phyloP scores from a whole-genome alignment of 2,113 vertebrate genomes.

The Spea multiplicata region DNA sequence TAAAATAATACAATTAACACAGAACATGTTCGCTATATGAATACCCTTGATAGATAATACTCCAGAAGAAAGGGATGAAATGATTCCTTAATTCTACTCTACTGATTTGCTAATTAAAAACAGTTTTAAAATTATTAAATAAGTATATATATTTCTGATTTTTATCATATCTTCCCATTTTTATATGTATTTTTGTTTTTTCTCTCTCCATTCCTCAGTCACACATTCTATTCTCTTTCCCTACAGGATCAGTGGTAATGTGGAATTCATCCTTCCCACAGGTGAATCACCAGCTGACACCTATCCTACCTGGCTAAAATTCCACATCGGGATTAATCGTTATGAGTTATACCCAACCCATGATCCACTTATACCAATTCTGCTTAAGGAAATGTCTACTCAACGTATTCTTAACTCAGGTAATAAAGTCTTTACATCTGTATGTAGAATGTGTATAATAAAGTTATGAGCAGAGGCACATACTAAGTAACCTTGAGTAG shows the following conservation, averaged over 20 bases:
- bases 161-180: background rate
- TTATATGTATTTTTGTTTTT: no score
- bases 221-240: background rate
- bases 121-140: no score
- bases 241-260: conserved; percentile 68
- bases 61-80: no score
- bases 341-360: conserved; percentile 69
- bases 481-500: no score
- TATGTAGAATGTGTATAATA: no score
- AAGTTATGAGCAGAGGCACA: no score
- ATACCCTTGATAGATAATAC: no score
- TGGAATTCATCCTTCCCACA: conserved; percentile 59
- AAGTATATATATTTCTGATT: background rate
- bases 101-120: no score
- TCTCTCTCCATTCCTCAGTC: background rate
- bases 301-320: conserved; percentile 70
- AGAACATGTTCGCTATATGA: no score
- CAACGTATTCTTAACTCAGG: conserved; percentile 67
- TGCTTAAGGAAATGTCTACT: conserved; percentile 63
- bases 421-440: background rate
- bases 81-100: no score
- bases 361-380: conserved; percentile 60
- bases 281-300: conserved; percentile 60
- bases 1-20: no score
- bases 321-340: conserved; percentile 74